Evolutionary conservation across 2,888 invertebrate species (phyloP).

Genomic region (Parnassius glacialis): DNA sequence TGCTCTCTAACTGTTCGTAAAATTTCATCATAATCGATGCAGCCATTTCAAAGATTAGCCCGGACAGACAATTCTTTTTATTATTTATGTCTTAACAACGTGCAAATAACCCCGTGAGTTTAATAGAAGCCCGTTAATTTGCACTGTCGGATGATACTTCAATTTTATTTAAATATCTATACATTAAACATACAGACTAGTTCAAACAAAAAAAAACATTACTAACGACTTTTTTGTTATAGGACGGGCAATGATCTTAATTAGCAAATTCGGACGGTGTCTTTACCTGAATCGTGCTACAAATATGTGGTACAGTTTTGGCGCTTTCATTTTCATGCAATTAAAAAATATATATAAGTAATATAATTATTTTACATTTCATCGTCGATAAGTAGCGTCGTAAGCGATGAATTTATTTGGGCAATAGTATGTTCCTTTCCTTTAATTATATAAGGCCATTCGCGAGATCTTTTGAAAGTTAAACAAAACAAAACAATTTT

Average conservation of each 20-base stretch:
- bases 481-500: background rate
- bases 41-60: too few species aligned
- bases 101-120: too few species aligned
- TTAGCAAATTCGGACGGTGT: background rate
- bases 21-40: too few species aligned
- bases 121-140: too few species aligned
- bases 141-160: too few species aligned
- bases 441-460: conserved; percentile 3
- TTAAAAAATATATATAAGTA: background rate
- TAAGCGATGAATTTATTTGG: background rate
- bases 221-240: too few species aligned
- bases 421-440: conserved; percentile 7
- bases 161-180: too few species aligned
- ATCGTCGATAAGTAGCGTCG: background rate
- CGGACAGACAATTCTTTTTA: too few species aligned
- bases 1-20: too few species aligned
- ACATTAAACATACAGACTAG: too few species aligned
- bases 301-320: conserved; percentile 2
- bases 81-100: too few species aligned
- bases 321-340: conserved; percentile 4
- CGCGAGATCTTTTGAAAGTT: background rate
- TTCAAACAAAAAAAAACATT: too few species aligned
- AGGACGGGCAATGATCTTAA: background rate
- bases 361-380: conserved; percentile 8
- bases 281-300: conserved; percentile 4